Evolutionary conservation across 1,140 invertebrate genomes (phyloP).

Genomic region (Cepaea nemoralis): DNA sequence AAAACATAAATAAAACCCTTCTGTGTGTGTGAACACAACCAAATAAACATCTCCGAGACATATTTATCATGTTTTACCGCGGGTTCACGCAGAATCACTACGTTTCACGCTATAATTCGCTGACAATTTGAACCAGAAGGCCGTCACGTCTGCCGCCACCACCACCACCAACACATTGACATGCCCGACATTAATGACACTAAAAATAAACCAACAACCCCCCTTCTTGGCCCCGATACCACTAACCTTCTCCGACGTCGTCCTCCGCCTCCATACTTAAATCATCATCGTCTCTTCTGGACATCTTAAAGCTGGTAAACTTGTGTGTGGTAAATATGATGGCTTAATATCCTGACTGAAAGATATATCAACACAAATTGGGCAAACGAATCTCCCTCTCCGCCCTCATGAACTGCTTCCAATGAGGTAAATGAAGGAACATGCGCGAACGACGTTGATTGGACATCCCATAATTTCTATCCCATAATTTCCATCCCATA

Average conservation of each 20-base stretch:
- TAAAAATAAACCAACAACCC: slow-evolving; percentile 25
- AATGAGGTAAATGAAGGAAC: slow-evolving; percentile 28
- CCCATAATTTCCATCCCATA: slow-evolving; percentile 37
- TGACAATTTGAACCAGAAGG: no score
- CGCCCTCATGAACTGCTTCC: slow-evolving; percentile 6
- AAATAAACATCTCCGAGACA: no score
- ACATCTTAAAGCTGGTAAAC: slow-evolving; percentile 16
- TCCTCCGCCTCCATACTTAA: slow-evolving; percentile 33
- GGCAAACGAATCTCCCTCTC: not conserved
- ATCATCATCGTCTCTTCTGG: slow-evolving; percentile 34
- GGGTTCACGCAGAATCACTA: no score
- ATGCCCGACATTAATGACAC: not conserved
- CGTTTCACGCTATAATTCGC: no score
- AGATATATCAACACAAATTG: not conserved
- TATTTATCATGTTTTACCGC: no score
- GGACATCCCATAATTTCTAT: slow-evolving; percentile 37
- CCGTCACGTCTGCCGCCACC: no score
- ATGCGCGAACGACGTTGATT: slow-evolving; percentile 37
- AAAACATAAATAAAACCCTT: no score
- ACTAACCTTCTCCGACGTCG: slow-evolving; percentile 38
- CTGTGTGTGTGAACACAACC: no score
- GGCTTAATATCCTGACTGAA: not conserved
- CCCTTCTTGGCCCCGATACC: not conserved
- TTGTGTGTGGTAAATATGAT: not conserved
- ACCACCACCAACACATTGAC: no score